Base-by-base conservation (phyloP, 2,888 invertebrate genomes). In the Cataglyphis cursor region DNA sequence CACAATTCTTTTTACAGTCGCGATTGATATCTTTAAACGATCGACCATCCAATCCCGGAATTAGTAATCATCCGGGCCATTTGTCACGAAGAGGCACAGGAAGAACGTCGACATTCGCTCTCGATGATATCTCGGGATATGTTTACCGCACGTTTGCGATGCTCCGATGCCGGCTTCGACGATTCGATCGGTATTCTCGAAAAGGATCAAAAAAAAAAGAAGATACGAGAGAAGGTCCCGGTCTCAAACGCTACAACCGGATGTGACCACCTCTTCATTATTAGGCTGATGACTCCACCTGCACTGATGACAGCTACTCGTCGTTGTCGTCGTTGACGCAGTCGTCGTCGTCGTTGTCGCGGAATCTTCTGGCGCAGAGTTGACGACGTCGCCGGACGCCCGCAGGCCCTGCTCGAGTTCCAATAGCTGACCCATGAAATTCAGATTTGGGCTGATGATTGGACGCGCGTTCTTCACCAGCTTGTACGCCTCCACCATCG, bases 361-460 rank as follows among this genome's bases (percentile, higher is more conserved):
- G 70, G 94, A 91, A 73, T 94, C 94, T 78, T 95, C 95, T 85
- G 95, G 95, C 72, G 93, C 90, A 44, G 93, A 92, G n/a, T 81
- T 88, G 9, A 80, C 87, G 81, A 94, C 94, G 85, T 92, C 94
- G 41, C 91, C 92, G 59, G 91, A 90, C 82, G 95, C 95, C 80
- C 96, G 95, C 89, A 97, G 95, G 90, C 96, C 96, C 93, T 97
- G 97, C 94, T 98, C 98, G 92, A 97, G 96, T 94, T 99, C 98
- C 90, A 97, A 95, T 90, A 99, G 95, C 95, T 99, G 99, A 24
- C 97, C 97, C 96, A 99, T 97, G 95, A 99, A 99, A 94, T 99
- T 99, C 85, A 99, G 96, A 95, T 99, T 99, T 2, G 99, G 99
- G 83, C 99, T 98, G 92, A 99, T 99, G 94, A 99, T 99, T 84